phyloP scores from a whole-genome alignment of 2,888 invertebrate genomes.

The Diplazon laetatorius region DNA sequence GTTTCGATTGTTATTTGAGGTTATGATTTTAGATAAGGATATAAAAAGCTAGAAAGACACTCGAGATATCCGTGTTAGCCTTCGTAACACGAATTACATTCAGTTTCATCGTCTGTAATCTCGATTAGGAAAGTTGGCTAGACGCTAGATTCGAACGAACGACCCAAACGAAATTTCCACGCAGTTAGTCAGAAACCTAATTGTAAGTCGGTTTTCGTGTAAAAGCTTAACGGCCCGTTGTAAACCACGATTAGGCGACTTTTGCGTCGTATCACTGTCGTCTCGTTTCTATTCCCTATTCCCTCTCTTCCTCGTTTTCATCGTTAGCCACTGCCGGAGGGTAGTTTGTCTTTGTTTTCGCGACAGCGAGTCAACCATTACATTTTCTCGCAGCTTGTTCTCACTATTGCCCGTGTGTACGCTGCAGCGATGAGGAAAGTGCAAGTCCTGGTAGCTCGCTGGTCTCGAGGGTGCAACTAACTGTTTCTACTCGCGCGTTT shows the following conservation, averaged over 20 bases:
- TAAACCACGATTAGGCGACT: conserved; percentile 50
- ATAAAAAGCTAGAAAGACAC: no score
- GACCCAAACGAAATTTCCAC: no score
- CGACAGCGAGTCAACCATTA: conserved; percentile 12
- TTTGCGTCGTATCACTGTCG: no score
- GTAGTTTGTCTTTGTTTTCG: conserved; percentile 56
- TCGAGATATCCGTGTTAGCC: no score
- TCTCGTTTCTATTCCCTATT: no score
- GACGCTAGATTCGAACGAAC: no score
- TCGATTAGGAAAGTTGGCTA: no score
- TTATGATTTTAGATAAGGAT: no score
- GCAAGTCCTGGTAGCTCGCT: conserved; percentile 58
- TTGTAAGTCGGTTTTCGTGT: conserved; percentile 38
- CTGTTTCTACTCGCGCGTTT: neutral
- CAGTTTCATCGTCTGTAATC: no score
- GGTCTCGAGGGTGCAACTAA: conserved; percentile 50
- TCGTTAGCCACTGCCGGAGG: conserved; percentile 2
- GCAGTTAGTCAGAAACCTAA: no score
- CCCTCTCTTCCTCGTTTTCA: conserved; percentile 3
- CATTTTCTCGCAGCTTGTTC: conserved; percentile 42
- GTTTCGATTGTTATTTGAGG: no score
- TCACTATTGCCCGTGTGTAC: conserved; percentile 18
- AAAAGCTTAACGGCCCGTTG: conserved; percentile 28
- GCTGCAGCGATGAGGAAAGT: conserved; percentile 43
- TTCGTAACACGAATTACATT: no score